phyloP scores from a whole-genome alignment of 2,113 vertebrate genomes.

The Eleginops maclovinus region DNA sequence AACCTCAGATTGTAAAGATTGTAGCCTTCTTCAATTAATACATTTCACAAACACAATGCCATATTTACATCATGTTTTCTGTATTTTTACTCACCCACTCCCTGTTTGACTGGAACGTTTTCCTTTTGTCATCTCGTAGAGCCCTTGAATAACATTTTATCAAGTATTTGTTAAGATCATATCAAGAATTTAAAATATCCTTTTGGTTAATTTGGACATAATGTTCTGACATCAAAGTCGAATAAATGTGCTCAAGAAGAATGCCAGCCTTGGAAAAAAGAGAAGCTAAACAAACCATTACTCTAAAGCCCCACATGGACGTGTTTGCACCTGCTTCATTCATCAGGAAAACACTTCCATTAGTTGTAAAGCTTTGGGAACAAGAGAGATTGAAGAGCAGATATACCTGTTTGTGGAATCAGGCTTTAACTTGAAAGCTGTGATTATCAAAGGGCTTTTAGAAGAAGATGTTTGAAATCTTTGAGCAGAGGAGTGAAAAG shows the following conservation, averaged over 20 bases:
- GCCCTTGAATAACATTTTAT: no score
- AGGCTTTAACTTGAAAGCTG: neutral
- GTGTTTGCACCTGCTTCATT: constrained; percentile 13
- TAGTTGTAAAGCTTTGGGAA: neutral
- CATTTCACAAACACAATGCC: neutral
- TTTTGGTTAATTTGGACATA: no score
- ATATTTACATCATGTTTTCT: neutral
- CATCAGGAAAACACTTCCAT: neutral
- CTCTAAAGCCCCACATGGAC: neutral
- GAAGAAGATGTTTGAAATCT: constrained; percentile 5
- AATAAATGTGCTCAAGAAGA: no score
- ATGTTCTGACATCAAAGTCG: no score
- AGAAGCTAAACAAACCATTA: neutral
- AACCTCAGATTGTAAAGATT: neutral
- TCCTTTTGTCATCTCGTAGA: neutral
- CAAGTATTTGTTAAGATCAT: no score
- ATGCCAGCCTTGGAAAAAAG: neutral
- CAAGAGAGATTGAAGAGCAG: neutral
- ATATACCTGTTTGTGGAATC: neutral
- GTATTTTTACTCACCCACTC: neutral
- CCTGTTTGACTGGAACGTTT: neutral
- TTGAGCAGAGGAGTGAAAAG: constrained; percentile 7
- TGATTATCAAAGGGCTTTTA: constrained; percentile 27
- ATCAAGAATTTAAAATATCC: no score
- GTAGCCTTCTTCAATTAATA: no score